Conservation (phyloP, 2,113 vertebrate species). For the Morone saxatilis region DNA sequence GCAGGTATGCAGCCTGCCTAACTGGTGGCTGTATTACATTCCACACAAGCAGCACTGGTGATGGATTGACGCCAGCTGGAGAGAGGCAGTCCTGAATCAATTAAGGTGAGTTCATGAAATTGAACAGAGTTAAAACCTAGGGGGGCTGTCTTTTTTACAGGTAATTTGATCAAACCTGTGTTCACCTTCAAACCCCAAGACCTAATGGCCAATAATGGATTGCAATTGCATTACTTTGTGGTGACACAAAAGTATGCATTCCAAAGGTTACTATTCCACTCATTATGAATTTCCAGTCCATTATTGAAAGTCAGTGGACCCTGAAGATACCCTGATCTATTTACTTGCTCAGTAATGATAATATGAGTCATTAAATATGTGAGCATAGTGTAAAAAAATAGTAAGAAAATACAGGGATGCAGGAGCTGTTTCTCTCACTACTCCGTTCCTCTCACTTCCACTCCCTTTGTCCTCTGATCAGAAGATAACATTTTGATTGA, state of each 20-base stretch:
- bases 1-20: slow-evolving; percentile 66
- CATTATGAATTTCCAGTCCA: slow-evolving; percentile 28
- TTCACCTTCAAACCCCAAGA: slow-evolving; percentile 48
- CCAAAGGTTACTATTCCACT: slow-evolving; percentile 31
- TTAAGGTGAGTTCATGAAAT: slow-evolving; percentile 80
- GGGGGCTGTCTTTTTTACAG: slow-evolving; percentile 17
- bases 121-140: slow-evolving; percentile 67
- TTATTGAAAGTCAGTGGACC: slow-evolving; percentile 32
- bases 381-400: slow-evolving; percentile 1
- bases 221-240: slow-evolving; percentile 48
- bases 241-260: slow-evolving; percentile 46
- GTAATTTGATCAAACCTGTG: slow-evolving; percentile 75
- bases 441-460: slow-evolving; percentile 18
- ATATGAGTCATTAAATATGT: slow-evolving; percentile 19
- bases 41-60: slow-evolving; percentile 59
- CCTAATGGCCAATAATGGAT: slow-evolving; percentile 60
- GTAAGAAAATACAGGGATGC: slow-evolving; percentile 7
- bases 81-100: slow-evolving; percentile 82
- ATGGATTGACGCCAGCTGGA: slow-evolving; percentile 82
- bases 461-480: slow-evolving; percentile 62
- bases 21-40: slow-evolving; percentile 75
- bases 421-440: neutral
- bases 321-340: slow-evolving; percentile 13
- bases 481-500: slow-evolving; percentile 78
- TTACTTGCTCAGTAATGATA: slow-evolving; percentile 12